Evolutionary conservation across 2,888 invertebrate genomes (phyloP), one percentile per base, ranked within the genome.

Genomic region (Polydesmus complanatus): DNA sequence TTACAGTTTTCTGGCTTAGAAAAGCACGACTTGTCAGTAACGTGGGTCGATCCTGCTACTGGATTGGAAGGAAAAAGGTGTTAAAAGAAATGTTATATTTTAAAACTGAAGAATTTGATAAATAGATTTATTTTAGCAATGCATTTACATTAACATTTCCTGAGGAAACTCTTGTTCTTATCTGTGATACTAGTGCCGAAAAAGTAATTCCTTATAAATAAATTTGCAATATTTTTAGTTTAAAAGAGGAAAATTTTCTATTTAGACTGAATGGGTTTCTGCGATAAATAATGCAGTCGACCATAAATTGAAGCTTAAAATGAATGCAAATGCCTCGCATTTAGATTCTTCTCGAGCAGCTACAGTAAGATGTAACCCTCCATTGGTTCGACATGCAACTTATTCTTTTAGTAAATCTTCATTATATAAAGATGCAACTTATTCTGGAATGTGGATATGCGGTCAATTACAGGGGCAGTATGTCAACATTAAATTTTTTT

Each of bases 21-120:
- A 19, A 18, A 18, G 8, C 21, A 56, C 25, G 47, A 56, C 56
- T 19, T 56, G 37, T 54, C 23, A 21, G 56, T 54, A 19, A 55
- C 91, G 54, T 92, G 92, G 92, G 80, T 89, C 1, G 88, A 88
- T 71, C 76, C 83, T 2, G 76, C 84, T 49, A 78, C 81, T n/a
- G 85, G 84, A 67, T 78, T 80, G 19, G 83, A 83, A 67, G 77
- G 78, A 8, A 70, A 80, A 50, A 79, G 83, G 78, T 78, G 27
- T 27, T 26, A 23, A 60, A 56, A 55, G 60, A 27, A 61, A 18
- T 61, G 19, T 49, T 22, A 47, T 52, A 47, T 51, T 47, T 22
- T 27, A 50, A 23, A 58, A 37, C 54, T 66, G 66, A 53, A 53
- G 37, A 81, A 83, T 68, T 80, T 80, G 2, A 78, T 88, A 37